A percentile compares a stretch with the other conserved stretches of the same genome.
phyloP scores from a whole-genome alignment of 1,140 invertebrate species.

The Diorhabda elongata region DNA sequence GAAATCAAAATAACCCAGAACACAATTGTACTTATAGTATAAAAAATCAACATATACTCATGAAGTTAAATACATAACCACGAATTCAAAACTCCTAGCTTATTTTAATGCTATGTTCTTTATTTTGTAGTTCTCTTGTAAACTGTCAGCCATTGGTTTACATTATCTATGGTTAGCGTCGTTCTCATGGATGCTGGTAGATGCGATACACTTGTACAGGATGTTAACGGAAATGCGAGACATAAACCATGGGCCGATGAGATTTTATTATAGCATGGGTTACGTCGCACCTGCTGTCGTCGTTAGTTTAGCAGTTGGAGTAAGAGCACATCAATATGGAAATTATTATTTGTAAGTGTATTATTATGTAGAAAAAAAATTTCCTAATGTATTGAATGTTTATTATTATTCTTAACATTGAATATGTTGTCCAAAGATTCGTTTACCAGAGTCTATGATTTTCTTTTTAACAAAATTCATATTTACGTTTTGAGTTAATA shows the following conservation, averaged over 20 bases:
- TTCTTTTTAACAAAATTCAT: too few relatives aligned
- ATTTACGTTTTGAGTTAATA: too few relatives aligned
- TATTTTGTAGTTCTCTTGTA: slow-evolving; percentile 70
- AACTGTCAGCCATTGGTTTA: slow-evolving; percentile 83
- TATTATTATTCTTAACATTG: too few relatives aligned
- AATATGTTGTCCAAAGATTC: too few relatives aligned
- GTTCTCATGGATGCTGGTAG: slow-evolving; percentile 88
- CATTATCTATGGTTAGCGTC: slow-evolving; percentile 90
- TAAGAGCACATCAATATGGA: slow-evolving; percentile 92
- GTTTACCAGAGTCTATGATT: too few relatives aligned
- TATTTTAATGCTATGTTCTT: background rate
- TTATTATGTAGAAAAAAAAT: background rate
- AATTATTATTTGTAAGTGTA: slow-evolving; percentile 84
- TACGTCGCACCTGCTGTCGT: slow-evolving; percentile 92
- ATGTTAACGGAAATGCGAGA: slow-evolving; percentile 94
- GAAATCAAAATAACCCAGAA: too few relatives aligned
- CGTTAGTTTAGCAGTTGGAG: slow-evolving; percentile 85
- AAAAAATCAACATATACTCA: too few relatives aligned
- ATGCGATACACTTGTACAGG: slow-evolving; percentile 87
- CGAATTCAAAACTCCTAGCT: too few relatives aligned
- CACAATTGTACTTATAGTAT: too few relatives aligned
- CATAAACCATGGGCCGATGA: slow-evolving; percentile 92
- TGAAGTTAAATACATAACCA: too few relatives aligned
- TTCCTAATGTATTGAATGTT: too few relatives aligned
- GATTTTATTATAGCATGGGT: slow-evolving; percentile 91